phyloP scores from a whole-genome alignment of 2,888 invertebrate genomes.

The Drosophila infuscata region DNA sequence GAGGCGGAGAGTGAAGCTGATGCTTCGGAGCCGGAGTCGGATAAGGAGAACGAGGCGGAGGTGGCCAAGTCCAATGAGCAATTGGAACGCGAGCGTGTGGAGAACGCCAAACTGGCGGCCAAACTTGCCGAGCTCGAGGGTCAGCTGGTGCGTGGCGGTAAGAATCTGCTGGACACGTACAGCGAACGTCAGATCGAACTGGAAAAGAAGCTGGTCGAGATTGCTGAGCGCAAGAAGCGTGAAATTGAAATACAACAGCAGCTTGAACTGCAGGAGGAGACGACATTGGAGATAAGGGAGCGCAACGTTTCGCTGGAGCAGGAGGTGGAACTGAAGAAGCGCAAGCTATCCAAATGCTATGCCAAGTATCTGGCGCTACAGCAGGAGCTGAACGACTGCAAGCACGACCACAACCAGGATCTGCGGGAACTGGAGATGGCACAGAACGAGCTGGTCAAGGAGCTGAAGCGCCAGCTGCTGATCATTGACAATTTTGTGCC shows the following conservation, averaged over 20 bases:
- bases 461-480: constrained; percentile 94
- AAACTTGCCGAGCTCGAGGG: constrained; percentile 95
- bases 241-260: constrained; percentile 96
- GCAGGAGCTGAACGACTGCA: constrained; percentile 92
- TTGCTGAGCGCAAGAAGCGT: constrained; percentile 91
- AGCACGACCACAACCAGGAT: constrained; percentile 95
- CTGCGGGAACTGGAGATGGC: constrained; percentile 96
- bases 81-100: constrained; percentile 89
- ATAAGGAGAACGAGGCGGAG: constrained; percentile 82
- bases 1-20: constrained; percentile 84
- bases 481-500: constrained; percentile 97
- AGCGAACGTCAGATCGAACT: constrained; percentile 96
- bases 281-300: constrained; percentile 94
- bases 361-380: constrained; percentile 90
- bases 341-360: constrained; percentile 95
- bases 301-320: constrained; percentile 97
- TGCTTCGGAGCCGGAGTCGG: constrained; percentile 78
- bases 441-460: constrained; percentile 95
- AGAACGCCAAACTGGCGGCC: constrained; percentile 90
- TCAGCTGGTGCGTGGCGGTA: constrained; percentile 96
- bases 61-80: constrained; percentile 82
- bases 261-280: constrained; percentile 97
- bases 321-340: constrained; percentile 98
- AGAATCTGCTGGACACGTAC: constrained; percentile 97
- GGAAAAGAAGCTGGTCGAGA: constrained; percentile 93